Percentiles rank a stretch among this genome's conserved stretches.
phyloP scores from a whole-genome alignment of 2,797 vertebrate species.

The Hypotaenidia philippensis region DNA sequence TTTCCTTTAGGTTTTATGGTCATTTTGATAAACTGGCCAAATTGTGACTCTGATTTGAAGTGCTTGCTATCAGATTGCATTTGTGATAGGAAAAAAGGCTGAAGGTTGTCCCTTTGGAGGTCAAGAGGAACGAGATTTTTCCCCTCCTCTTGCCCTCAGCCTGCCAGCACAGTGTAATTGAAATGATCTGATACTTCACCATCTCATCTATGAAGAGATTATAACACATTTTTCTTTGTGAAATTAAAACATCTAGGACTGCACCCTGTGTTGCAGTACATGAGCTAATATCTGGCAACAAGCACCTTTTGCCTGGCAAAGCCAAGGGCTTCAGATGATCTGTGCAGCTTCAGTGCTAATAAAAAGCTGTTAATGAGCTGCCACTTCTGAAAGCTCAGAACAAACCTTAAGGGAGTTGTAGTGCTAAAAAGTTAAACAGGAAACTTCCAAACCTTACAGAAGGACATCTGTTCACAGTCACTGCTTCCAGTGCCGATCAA shows the following conservation, averaged over 20 bases:
- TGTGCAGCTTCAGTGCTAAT: neutral
- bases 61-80: neutral
- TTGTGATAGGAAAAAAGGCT: neutral
- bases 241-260: neutral
- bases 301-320: neutral
- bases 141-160: neutral
- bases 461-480: neutral
- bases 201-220: neutral
- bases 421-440: neutral
- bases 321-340: neutral
- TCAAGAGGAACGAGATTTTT: neutral
- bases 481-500: neutral
- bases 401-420: neutral
- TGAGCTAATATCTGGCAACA: neutral
- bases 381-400: conserved; percentile 1
- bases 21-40: neutral
- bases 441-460: neutral
- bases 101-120: neutral
- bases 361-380: conserved; percentile 23
- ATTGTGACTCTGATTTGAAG: neutral
- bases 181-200: neutral
- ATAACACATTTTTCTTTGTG: neutral
- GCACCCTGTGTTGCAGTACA: neutral
- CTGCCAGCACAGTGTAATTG: neutral
- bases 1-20: neutral